Base-by-base conservation (phyloP, 2,797 vertebrate species). In the Tauraco hartlaubi region DNA sequence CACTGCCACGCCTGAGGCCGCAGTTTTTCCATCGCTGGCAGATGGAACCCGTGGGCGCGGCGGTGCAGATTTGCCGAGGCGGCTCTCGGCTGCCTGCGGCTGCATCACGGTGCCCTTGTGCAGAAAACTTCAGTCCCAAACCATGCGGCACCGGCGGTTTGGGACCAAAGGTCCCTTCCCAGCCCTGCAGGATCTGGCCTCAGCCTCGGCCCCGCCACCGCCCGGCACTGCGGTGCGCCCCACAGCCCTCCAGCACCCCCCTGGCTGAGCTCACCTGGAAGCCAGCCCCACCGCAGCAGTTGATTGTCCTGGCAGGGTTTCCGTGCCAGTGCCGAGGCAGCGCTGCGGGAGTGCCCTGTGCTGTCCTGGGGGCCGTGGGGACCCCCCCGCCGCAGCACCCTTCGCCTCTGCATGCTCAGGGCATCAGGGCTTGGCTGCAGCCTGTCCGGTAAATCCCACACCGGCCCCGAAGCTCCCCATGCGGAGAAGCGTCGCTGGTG, bases 171-270 rank as follows among this genome's bases (percentile, higher is more conserved):
- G 23, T 48, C 35, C 44, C 35, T 63, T 26, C 21, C 11, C 3
- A 89, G 52, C 51, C 44, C 55, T 1, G 1, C 13, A 14, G 62
- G n/a, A 25, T 31, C 28, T 14, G 14, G 12, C 39, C 39, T 41
- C 39, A 41, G 39, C 39, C 39, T 41, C 39, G 12, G 29, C 25
- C 33, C 48, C 11, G 2, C 28, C 59, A 12, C 31, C 9, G 1
- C 49, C 22, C 0, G 0, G 15, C 41, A 31, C 76, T 1, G 0
- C 4, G 3, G 39, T 0, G 0, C 39, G 46, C 17, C 55, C 61
- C 55, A 22, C 28, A 8, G 13, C 66, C 69, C 31, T 52, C 25
- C 61, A 62, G 66, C 52, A 21, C 11, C 56, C 48, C 13, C 1
- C 31, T 21, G 0, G 5, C 31, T 22, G 69, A 84, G 55, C 43